Percentiles rank a stretch among this genome's conserved stretches.
Evolutionary conservation across 2,888 invertebrate genomes (phyloP).

Genomic region (Agrochola lychnidis): DNA sequence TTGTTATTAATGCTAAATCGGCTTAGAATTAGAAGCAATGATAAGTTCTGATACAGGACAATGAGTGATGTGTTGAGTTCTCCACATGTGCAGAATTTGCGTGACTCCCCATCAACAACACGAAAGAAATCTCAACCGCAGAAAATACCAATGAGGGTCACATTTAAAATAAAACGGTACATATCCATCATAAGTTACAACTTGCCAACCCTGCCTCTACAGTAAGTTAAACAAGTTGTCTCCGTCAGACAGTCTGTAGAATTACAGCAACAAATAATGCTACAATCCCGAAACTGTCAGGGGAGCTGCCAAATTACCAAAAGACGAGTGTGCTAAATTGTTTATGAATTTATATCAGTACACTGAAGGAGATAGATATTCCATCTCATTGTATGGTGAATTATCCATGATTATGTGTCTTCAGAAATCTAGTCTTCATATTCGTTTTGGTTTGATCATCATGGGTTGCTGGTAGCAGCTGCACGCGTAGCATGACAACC

Average conservation of each 20-base stretch:
- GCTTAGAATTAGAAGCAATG: too few relatives aligned
- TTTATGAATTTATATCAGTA: conserved; percentile 9
- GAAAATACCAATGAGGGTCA: background rate
- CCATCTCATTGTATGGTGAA: background rate
- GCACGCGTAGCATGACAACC: too few relatives aligned
- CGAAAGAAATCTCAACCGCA: background rate
- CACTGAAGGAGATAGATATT: background rate
- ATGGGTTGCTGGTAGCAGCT: background rate
- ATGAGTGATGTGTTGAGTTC: background rate
- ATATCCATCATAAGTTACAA: background rate
- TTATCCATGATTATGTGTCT: background rate
- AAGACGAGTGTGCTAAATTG: conserved; percentile 9
- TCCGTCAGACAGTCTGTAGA: conserved; percentile 9
- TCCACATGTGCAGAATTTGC: background rate
- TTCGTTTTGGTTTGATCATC: background rate
- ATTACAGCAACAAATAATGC: conserved; percentile 4
- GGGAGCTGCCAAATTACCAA: conserved; percentile 26
- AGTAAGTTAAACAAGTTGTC: conserved; percentile 38
- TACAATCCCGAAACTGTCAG: conserved; percentile 22
- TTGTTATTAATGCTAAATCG: background rate
- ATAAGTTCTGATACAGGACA: too few relatives aligned
- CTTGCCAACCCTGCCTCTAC: conserved; percentile 22
- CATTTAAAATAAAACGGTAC: background rate
- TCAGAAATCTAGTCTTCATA: background rate
- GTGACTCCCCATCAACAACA: background rate